Evolutionary conservation across 2,888 invertebrate genomes (phyloP), one percentile per base, ranked within the genome.

Genomic region (Pherbina coryleti): DNA sequence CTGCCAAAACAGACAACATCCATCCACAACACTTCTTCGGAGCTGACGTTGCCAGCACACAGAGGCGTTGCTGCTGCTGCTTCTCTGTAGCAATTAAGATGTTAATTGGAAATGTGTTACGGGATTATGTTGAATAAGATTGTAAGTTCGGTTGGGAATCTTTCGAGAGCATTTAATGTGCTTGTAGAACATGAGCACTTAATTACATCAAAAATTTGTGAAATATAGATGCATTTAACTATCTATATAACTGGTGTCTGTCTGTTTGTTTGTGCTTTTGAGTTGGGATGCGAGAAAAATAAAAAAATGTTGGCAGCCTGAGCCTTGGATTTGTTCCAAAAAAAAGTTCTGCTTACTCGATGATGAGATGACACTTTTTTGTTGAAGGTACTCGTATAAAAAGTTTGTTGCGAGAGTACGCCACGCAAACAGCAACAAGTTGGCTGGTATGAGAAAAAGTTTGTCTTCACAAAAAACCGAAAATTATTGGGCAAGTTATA

Each of bases 41-140:
- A n/a, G 34, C 14, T 34, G 34, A 14, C 22, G 55, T 19, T 17
- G 31, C 14, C 57, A n/a, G n/a, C 37, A 25, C 31, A n/a, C 7
- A 11, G 31, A 11, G 37, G 8, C 3, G 19, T 22, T 31, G 64
- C 28, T 9, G 31, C 17, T 28, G 9, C 51, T 51, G 69, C 19
- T 66, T 66, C 64, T 57, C 34, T 75, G 62, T 62, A 79, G 81
- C 78, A 81, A 80, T 81, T 81, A 81, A 78, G 79, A 76, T 79
- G 81, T 80, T 81, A 81, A 81, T 81, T 81, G 81, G 78, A 79
- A 78, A 78, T 79, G 79, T 80, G 80, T 80, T 79, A 74, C 69
- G 71, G 80, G 79, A 80, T 81, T 81, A 79, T 77, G 79, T 77
- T 75, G 81, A 78, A 78, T 77, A 71, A 81, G 77, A 79, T 70